These are phyloP conservation scores for Aphodius granarius DNA, from an alignment of 2,888 invertebrate genomes.

Conservation along the genomic window DNA sequence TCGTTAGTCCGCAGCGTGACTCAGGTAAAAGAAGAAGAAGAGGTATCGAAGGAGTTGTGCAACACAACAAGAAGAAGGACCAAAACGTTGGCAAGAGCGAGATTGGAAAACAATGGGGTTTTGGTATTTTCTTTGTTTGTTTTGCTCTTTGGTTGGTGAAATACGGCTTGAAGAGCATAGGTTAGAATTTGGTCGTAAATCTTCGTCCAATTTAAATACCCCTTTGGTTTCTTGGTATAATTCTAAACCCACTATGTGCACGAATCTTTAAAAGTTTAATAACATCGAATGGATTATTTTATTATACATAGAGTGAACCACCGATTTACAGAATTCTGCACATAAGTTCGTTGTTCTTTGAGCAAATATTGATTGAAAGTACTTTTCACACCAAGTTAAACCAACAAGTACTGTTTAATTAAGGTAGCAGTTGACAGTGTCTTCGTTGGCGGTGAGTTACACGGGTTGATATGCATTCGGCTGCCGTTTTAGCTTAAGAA, in stretches of 20 bases:
- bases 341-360: no score
- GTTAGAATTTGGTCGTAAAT: neutral
- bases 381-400: no score
- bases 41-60: neutral
- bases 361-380: no score
- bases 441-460: no score
- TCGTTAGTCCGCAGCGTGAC: neutral
- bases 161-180: neutral
- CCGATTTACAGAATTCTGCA: no score
- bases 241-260: neutral
- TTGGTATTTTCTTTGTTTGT: neutral
- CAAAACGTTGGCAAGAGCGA: neutral
- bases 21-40: neutral
- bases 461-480: neutral
- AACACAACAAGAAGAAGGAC: neutral
- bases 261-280: no score
- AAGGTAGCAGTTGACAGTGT: no score
- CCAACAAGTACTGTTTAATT: no score
- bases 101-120: neutral
- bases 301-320: no score
- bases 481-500: neutral
- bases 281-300: no score
- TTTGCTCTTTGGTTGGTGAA: neutral
- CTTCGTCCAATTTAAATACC: neutral
- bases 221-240: neutral